Evolutionary conservation across 2,888 invertebrate species (phyloP).

Genomic region (Mythimna albipuncta): DNA sequence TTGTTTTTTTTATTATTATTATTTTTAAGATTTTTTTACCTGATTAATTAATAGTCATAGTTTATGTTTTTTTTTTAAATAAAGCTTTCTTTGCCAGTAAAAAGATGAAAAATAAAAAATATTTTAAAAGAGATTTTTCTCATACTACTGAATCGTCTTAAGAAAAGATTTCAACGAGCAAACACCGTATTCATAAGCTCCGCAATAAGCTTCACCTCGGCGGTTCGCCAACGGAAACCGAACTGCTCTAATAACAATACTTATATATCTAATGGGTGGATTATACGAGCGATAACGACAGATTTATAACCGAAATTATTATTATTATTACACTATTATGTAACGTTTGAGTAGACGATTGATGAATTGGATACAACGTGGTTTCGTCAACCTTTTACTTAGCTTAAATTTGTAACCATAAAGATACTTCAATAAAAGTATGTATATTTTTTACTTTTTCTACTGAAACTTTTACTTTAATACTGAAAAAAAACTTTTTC

Average conservation of each 20-base stretch:
- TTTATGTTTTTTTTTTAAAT: not conserved
- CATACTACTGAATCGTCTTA: conserved; percentile 56
- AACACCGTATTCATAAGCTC: conserved; percentile 50
- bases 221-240: conserved; percentile 60
- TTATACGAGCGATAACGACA: conserved; percentile 40
- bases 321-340: conserved; percentile 48
- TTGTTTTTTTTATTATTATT: conserved; percentile 62
- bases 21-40: not conserved
- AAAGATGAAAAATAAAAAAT: not conserved
- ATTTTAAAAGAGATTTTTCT: not conserved
- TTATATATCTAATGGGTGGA: conserved; percentile 39
- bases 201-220: conserved; percentile 52
- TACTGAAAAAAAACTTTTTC: not conserved
- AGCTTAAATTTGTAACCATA: too few relatives aligned
- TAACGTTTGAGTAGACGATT: conserved; percentile 11
- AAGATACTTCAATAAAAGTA: too few relatives aligned
- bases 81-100: not conserved
- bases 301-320: conserved; percentile 30
- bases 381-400: conserved; percentile 24
- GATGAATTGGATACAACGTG: conserved; percentile 11
- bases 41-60: not conserved
- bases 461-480: not conserved
- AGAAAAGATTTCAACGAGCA: conserved; percentile 85
- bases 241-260: conserved; percentile 51
- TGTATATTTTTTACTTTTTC: not conserved